Conservation (phyloP, 2,888 invertebrate genomes). For the Idaea aversata region DNA sequence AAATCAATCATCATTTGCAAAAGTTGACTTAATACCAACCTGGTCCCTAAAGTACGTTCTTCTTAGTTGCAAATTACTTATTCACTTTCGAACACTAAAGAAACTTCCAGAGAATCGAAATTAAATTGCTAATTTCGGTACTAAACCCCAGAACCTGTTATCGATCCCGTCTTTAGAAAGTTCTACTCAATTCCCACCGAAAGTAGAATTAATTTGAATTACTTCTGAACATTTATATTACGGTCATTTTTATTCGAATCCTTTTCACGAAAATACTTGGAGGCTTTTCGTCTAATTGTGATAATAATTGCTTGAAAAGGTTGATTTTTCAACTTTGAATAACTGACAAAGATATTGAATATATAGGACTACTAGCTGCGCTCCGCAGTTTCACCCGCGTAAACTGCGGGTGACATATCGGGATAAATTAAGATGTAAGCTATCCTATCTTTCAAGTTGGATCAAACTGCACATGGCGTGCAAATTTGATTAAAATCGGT, state of each 20-base stretch:
- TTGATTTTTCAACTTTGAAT: neutral
- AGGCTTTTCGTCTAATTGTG: neutral
- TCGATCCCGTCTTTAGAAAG: slow-evolving; percentile 50
- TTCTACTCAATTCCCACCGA: slow-evolving; percentile 36
- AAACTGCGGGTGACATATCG: too few species aligned
- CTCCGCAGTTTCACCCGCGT: too few species aligned
- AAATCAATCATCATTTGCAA: slow-evolving; percentile 56
- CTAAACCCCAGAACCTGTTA: slow-evolving; percentile 57
- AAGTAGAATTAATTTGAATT: slow-evolving; percentile 52
- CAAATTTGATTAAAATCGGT: too few species aligned
- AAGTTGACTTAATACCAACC: slow-evolving; percentile 51
- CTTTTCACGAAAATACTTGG: slow-evolving; percentile 12
- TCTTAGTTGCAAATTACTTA: slow-evolving; percentile 60
- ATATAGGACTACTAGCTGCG: too few species aligned
- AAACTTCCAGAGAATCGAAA: slow-evolving; percentile 61
- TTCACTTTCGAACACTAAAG: slow-evolving; percentile 50
- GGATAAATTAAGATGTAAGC: too few species aligned
- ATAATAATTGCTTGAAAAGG: neutral
- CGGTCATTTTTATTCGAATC: slow-evolving; percentile 26
- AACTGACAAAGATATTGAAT: too few species aligned
- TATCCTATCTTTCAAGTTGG: too few species aligned
- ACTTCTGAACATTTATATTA: slow-evolving; percentile 33
- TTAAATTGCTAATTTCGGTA: slow-evolving; percentile 67
- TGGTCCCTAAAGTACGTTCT: slow-evolving; percentile 40
- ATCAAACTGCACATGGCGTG: too few species aligned